A percentile compares a stretch with the other conserved stretches of the same genome.
Conservation (phyloP, 2,797 vertebrate genomes). For the Thunnus albacares region DNA sequence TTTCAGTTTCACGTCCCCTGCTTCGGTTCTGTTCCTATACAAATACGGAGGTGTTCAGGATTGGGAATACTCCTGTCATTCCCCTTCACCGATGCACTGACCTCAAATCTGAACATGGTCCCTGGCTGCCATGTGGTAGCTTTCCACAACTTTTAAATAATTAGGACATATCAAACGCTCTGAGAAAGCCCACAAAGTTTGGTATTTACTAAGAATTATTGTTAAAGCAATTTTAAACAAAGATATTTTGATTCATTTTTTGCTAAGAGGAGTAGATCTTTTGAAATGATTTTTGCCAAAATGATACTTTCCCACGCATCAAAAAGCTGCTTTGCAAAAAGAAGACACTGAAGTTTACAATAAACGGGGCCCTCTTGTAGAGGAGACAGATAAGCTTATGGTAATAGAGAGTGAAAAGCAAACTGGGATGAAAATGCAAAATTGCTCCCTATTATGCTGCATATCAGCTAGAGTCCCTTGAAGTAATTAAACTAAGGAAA, state of each 20-base stretch:
- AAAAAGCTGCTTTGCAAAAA: neutral
- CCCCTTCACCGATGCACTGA: neutral
- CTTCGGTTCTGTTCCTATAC: conserved; percentile 10
- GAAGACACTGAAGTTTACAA: neutral
- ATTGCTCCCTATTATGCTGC: neutral
- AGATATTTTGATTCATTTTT: too few relatives aligned
- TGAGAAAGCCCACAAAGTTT: neutral
- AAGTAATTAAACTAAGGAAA: too few relatives aligned
- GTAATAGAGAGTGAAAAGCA: neutral
- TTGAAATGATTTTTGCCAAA: neutral
- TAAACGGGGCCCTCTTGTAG: neutral
- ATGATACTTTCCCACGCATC: neutral
- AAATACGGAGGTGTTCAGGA: neutral
- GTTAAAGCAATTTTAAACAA: too few relatives aligned
- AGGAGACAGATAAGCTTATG: neutral
- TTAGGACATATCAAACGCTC: neutral
- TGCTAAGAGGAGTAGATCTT: too few relatives aligned
- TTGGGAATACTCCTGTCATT: conserved; percentile 13
- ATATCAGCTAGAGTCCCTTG: too few relatives aligned
- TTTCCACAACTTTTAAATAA: conserved; percentile 10
- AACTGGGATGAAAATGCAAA: neutral
- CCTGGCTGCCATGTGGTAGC: neutral
- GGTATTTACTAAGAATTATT: too few relatives aligned
- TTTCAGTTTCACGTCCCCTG: conserved; percentile 5
- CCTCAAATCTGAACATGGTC: conserved; percentile 2